Percentiles rank a stretch among this genome's conserved stretches.
Evolutionary conservation across 2,888 invertebrate genomes (phyloP).

Genomic region (Eupeodes luniger): DNA sequence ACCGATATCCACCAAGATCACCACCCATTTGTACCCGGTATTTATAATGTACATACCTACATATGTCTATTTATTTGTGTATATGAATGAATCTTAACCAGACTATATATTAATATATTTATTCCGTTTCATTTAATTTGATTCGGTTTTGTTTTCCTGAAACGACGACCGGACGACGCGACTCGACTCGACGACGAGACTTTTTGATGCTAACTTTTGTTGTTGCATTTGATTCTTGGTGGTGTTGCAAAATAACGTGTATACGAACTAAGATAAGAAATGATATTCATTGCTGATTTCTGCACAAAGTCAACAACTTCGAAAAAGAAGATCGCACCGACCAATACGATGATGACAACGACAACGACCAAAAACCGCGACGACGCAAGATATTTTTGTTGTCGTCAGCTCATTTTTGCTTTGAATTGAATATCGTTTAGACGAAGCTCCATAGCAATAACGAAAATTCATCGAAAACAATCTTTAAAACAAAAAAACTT

Average conservation of each 20-base stretch:
- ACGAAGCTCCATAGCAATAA: background rate
- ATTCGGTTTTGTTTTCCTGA: constrained; percentile 50
- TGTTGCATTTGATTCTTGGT: constrained; percentile 37
- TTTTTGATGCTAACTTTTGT: constrained; percentile 30
- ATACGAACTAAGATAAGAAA: constrained; percentile 56
- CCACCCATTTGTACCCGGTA: constrained; percentile 25
- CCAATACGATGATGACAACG: background rate
- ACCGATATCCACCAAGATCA: constrained; percentile 9
- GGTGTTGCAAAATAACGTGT: constrained; percentile 47
- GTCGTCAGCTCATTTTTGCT: constrained; percentile 58
- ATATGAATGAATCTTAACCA: background rate
- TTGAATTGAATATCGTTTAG: constrained; percentile 38
- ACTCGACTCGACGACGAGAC: background rate
- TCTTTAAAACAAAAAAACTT: constrained; percentile 24
- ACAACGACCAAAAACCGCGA: constrained; percentile 3
- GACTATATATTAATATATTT: constrained; percentile 25
- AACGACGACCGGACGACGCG: too few relatives aligned
- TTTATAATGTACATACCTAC: background rate
- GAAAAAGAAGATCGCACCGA: constrained; percentile 9
- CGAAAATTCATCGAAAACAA: constrained; percentile 38
- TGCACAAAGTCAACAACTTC: constrained; percentile 26
- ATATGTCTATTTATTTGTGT: background rate
- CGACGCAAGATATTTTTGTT: constrained; percentile 52
- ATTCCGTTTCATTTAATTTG: constrained; percentile 56
- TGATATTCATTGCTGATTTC: constrained; percentile 36